Base-by-base conservation (phyloP, 2,113 vertebrate genomes). In the Myotis lucifugus region DNA sequence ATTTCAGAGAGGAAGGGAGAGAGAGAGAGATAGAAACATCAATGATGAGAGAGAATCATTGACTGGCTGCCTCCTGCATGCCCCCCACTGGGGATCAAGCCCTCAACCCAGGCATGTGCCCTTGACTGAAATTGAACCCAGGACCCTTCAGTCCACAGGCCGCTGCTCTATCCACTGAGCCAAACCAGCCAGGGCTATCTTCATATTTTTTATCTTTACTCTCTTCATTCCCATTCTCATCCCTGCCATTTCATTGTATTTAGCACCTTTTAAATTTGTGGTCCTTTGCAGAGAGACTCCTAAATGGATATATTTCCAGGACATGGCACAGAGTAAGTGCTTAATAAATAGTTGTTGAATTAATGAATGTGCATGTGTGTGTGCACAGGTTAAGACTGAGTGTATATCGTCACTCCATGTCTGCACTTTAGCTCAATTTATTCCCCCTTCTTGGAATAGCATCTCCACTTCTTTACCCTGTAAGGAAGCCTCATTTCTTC, bases 401-500 rank as follows among this genome's bases (percentile, higher is more conserved):
- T 88, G 0, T 81, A 7, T 66, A 78, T 67, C 25, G 32, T 6
- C 3, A 23, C 17, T 67, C 61, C 27, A 25, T 4, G 5, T 32
- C 52, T 61, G 21, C 32, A 64, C 7, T 32, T 91, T 69, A 82
- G 73, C 42, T 93, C 21, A 18, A 5, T 78, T 79, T 73, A 14
- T 56, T 15, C 52, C 56, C 25, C 8, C 13, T 19, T 48, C 34
- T 85, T 56, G n/a, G 18, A 93, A 61, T 37, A 88, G 82, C 29
- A 77, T 79, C 59, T 92, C 64, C 66, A 56, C 27, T 94, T 50
- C 88, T 25, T 91, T 32, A 64, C 48, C 32, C 37, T 82, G 84
- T 50, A 84, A 91, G 50, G 74, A 23, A 96, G 64, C n/a, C 29
- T 90, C 48, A 37, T 86, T 91, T 79, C 32, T 50, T 96, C 76